Base-by-base conservation (phyloP, 1,140 invertebrate genomes). In the Drosophila hydei region DNA sequence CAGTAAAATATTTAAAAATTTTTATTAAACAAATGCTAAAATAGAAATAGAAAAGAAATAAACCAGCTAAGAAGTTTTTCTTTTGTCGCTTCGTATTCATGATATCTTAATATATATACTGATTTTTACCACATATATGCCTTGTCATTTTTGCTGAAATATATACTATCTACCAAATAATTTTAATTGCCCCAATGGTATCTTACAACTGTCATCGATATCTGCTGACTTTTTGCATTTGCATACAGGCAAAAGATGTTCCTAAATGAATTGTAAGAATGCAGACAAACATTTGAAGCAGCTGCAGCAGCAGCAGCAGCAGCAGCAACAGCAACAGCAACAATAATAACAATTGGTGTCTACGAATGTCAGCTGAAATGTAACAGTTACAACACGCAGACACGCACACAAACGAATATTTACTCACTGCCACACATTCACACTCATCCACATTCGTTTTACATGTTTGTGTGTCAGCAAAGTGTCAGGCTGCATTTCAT, bases 401-500 rank as follows among this genome's bases (percentile, higher is more conserved):
- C 33, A 30, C 33, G 40, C 30, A 38, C 11, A 36, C 30, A 25
- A 8, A 33, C 30, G 12, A 27, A 27, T 7, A 6, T 23, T 23
- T 23, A 23, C 21, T 3, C 21, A 23, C 21, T 23, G 21, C 21
- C 43, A 58, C 40, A 58, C 16, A 27, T 23, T 14, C 36, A 36
- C 7, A 50, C 52, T 27, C 21, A 42, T n/a, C 40, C 19, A 40
- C n/a, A 38, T 27, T 52, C 59, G 54, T 43, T 36, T 42, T 54
- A 40, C 23, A 9, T 72, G 40, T 65, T 33, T 72, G 63, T 75
- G 77, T 88, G 83, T 81, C 81, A 88, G 80, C 77, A 88, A 87
- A 88, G 71, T 87, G 81, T 87, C 81, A 87, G 62, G 78, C 74
- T 77, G 81, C 83, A 81, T 88, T 87, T 87, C 81, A 87, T 79